A percentile compares a stretch with the other conserved stretches of the same genome.
Evolutionary conservation across 2,888 invertebrate species (phyloP).

Genomic region (Drosophila diplacantha): DNA sequence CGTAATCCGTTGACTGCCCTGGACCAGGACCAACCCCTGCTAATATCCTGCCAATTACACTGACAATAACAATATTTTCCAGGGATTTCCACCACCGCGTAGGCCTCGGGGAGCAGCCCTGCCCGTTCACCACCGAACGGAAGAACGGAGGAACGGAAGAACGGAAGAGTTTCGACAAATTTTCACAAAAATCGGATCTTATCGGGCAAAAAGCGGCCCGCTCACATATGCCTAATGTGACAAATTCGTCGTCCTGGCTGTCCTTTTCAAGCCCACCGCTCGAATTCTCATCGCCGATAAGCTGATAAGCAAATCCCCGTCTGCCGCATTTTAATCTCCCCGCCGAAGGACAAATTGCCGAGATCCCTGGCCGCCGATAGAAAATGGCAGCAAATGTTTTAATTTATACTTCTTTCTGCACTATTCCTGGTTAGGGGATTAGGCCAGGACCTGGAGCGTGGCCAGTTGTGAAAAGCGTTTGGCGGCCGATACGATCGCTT

Average conservation of each 20-base stretch:
- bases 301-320: conserved; percentile 51
- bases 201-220: conserved; percentile 39
- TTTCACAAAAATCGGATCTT: conserved; percentile 49
- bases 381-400: conserved; percentile 69
- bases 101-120: neutral
- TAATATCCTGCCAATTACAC: conserved; percentile 69
- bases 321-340: conserved; percentile 54
- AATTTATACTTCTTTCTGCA: conserved; percentile 39
- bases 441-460: conserved; percentile 11
- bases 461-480: conserved; percentile 45
- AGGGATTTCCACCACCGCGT: conserved; percentile 47
- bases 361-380: conserved; percentile 53
- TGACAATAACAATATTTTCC: conserved; percentile 66
- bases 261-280: conserved; percentile 51
- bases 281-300: conserved; percentile 68
- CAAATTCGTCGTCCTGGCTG: conserved; percentile 62
- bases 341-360: conserved; percentile 50
- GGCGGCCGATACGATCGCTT: conserved; percentile 20
- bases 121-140: conserved; percentile 22
- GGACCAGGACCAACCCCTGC: conserved; percentile 42
- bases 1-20: conserved; percentile 62
- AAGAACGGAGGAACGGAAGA: too few relatives aligned
- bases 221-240: conserved; percentile 69
- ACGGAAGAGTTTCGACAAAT: conserved; percentile 2
- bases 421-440: conserved; percentile 11